A percentile compares a stretch with the other conserved stretches of the same genome.
Conservation (phyloP, 92 coral and sea anemone genomes). For the Porites divaricata region DNA sequence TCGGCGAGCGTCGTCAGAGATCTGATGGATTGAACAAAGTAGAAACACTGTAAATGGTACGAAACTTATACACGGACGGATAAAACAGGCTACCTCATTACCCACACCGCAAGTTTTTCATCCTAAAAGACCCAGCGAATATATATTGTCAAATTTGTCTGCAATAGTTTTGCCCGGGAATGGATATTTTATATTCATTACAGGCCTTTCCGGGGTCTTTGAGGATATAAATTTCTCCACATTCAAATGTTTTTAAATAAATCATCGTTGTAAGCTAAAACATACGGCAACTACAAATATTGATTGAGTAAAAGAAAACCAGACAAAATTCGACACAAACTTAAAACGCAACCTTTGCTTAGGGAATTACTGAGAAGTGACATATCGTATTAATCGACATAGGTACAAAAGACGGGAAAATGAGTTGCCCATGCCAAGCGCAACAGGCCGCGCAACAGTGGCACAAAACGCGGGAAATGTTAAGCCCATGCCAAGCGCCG, state of each 20-base stretch:
- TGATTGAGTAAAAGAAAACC: neutral
- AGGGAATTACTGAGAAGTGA: too few relatives aligned
- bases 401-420: neutral
- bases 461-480: neutral
- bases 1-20: constrained; percentile 74
- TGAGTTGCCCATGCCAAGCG: neutral
- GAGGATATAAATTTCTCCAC: neutral
- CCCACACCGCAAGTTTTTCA: too few relatives aligned
- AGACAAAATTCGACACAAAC: neutral
- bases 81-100: too few relatives aligned
- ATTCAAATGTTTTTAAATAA: neutral
- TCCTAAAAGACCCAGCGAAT: too few relatives aligned
- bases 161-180: too few relatives aligned
- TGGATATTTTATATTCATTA: too few relatives aligned
- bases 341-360: neutral
- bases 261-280: neutral
- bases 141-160: too few relatives aligned
- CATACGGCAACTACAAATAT: neutral
- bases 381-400: too few relatives aligned
- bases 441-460: neutral
- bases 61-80: too few relatives aligned
- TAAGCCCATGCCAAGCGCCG: neutral
- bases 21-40: constrained; percentile 40
- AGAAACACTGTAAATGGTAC: neutral
- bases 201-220: too few relatives aligned